Evolutionary conservation across 2,113 vertebrate genomes (phyloP).

Genomic region (Brachypodius melanocephalos): DNA sequence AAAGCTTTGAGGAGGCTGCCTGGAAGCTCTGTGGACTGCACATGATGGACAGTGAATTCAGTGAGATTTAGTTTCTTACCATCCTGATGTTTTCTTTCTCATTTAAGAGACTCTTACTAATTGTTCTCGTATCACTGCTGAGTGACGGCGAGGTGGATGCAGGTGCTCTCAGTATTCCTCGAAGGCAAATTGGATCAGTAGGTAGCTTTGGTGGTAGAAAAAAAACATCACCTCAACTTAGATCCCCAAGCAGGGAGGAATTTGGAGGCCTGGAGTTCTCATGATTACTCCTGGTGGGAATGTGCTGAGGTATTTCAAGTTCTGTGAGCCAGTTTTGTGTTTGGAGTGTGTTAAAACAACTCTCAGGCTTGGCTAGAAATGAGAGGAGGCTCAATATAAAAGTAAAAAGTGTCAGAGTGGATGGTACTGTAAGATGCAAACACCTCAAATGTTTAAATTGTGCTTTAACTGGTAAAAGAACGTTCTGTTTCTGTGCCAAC

Average conservation of each 20-base stretch:
- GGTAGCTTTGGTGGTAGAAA: background rate
- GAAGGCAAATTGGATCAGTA: background rate
- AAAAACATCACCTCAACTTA: background rate
- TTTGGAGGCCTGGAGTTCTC: background rate
- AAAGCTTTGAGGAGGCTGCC: background rate
- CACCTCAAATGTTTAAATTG: background rate
- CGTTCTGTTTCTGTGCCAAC: background rate
- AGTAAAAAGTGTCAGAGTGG: rapidly evolving
- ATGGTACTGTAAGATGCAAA: background rate
- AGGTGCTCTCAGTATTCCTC: background rate
- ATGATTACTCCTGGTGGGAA: background rate
- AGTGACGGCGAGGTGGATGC: conserved; percentile 9
- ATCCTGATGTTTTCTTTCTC: conserved; percentile 4
- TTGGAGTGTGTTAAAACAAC: background rate
- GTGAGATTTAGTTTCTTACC: background rate
- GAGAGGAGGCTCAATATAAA: rapidly evolving
- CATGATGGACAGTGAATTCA: background rate
- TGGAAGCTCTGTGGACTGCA: background rate
- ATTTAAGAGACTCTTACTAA: conserved; percentile 31
- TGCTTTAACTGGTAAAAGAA: background rate
- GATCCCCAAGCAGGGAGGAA: background rate
- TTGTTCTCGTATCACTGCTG: conserved; percentile 15
- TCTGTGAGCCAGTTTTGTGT: rapidly evolving
- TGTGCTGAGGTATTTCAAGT: background rate
- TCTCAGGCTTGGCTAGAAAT: background rate